Evolutionary conservation across 2,797 vertebrate genomes (phyloP), one percentile per base, ranked within the genome.

Genomic region (Calcarius lapponicus): DNA sequence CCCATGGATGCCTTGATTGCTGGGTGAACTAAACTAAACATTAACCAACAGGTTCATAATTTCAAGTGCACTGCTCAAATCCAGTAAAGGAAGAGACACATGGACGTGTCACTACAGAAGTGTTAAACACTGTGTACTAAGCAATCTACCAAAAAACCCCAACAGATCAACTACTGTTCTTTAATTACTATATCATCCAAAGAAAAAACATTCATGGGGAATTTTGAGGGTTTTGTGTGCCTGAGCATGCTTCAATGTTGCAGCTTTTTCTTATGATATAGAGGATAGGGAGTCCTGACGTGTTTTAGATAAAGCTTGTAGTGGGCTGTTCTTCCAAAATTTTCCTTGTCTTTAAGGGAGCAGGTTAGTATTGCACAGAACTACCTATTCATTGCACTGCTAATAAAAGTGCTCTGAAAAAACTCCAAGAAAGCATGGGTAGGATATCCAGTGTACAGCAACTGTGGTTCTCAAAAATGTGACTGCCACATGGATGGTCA

Each of bases 381-480:
- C 29, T 47, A 38, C 14, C 42, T 47, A 21, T 32, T 79, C 11
- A 26, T 11, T 38, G 51, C n/a, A 66, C 38, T 66, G 17, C 40
- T 70, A 92, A 48, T 56, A 84, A 75, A 90, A 69, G 58, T 8
- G 11, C 15, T 53, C 47, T 65, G 61, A 71, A 53, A 83, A 78
- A 45, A 32, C 8, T 66, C 53, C 38, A 83, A 64, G 57, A 58
- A 71, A 80, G 42, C 8, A 17, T 1, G 2, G 45, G 6, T 17
- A 73, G 36, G 34, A 61, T 50, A 8, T 17, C 32, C 38, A 47
- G 20, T 0, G 1, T 45, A 73, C 13, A 48, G 26, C 34, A 61
- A 22, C 0, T 40, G 34, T 12, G 22, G 65, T 8, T 1, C 1
- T 15, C 50, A 88, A 61, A 76, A 88, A 61, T 3, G 3, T 2